These are phyloP conservation scores for Danio kyathit DNA, from an alignment of 2,797 vertebrate species.

Conservation along the genomic window DNA sequence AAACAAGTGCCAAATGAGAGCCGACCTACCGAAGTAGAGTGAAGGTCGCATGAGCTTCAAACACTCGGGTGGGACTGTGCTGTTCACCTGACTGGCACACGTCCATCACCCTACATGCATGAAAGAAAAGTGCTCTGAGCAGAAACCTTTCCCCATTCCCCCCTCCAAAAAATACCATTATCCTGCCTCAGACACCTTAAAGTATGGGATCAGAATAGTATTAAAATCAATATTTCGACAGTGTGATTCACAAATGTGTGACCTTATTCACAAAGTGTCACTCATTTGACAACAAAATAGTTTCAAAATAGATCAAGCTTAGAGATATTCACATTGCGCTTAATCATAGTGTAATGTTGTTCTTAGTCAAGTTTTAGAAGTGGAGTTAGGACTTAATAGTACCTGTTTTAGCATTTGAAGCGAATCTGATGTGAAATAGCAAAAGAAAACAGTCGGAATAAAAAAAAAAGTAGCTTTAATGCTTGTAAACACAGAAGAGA, in stretches of 20 bases:
- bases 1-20: constrained; percentile 31
- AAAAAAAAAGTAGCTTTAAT: too few relatives aligned
- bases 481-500: too few relatives aligned
- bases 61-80: constrained; percentile 10
- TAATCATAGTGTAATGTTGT: too few relatives aligned
- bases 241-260: constrained; percentile 12
- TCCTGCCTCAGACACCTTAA: constrained; percentile 16
- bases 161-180: not conserved
- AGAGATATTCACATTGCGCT: too few relatives aligned
- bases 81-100: not conserved
- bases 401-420: too few relatives aligned
- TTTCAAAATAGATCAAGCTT: too few relatives aligned
- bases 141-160: not conserved
- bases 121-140: constrained; percentile 41
- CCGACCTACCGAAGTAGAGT: not conserved
- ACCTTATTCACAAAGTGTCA: not conserved
- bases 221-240: not conserved
- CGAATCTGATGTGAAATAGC: too few relatives aligned
- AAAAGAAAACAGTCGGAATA: too few relatives aligned
- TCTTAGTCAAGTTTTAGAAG: too few relatives aligned
- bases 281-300: too few relatives aligned
- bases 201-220: constrained; percentile 29
- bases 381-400: too few relatives aligned
- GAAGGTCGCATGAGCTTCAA: constrained; percentile 35
- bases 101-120: constrained; percentile 25